Conservation (phyloP, 2,888 invertebrate species). For the Barypeithes pellucidus region DNA sequence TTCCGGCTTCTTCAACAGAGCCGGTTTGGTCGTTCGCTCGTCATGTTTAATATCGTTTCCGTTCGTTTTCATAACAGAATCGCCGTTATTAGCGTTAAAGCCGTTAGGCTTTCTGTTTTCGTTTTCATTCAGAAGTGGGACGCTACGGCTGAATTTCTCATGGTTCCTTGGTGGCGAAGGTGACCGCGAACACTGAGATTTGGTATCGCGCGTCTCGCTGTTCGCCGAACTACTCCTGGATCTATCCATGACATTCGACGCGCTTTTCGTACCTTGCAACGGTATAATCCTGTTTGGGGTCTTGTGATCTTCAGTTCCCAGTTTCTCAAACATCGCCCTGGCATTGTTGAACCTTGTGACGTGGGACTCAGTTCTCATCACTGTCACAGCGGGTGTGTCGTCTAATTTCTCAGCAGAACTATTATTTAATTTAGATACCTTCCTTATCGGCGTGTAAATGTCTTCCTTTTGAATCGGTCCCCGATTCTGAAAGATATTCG, state of each 20-base stretch:
- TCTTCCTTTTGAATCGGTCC: constrained; percentile 41
- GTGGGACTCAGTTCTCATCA: constrained; percentile 90
- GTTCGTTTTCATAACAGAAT: constrained; percentile 55
- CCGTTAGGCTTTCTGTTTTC: constrained; percentile 61
- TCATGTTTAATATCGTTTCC: constrained; percentile 52
- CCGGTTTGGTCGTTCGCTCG: constrained; percentile 61
- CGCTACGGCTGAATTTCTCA: constrained; percentile 73
- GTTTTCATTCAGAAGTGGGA: constrained; percentile 68
- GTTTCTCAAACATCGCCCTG: constrained; percentile 91
- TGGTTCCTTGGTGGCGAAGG: constrained; percentile 56
- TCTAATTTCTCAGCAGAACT: constrained; percentile 43
- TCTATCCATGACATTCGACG: constrained; percentile 72
- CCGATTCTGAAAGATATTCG: constrained; percentile 85
- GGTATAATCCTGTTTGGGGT: constrained; percentile 63
- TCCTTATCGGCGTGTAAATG: constrained; percentile 35
- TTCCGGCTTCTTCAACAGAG: constrained; percentile 78
- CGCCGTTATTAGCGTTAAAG: constrained; percentile 56
- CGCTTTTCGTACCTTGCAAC: constrained; percentile 68
- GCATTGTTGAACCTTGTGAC: constrained; percentile 91
- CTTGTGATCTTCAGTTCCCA: constrained; percentile 81
- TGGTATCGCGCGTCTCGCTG: constrained; percentile 71
- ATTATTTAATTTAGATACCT: constrained; percentile 34
- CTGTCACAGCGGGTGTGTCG: constrained; percentile 73
- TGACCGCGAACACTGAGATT: constrained; percentile 58
- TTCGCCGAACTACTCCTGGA: constrained; percentile 80